These are phyloP conservation scores for Lomographa bimaculata DNA, from an alignment of 2,888 invertebrate species.

Conservation along the genomic window DNA sequence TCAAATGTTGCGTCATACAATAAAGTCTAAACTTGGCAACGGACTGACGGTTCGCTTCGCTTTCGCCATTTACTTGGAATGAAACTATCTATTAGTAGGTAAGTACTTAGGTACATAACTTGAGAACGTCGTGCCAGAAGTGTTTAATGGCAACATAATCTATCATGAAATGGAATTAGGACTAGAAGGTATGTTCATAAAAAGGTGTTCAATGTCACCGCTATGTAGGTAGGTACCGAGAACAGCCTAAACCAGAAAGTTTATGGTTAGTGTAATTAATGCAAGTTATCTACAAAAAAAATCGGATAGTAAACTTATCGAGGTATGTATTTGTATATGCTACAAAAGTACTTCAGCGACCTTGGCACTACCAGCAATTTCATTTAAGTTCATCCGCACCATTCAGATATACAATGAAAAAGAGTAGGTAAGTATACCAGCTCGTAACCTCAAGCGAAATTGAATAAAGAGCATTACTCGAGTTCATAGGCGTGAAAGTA, in stretches of 20 bases:
- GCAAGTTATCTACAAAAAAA: no score
- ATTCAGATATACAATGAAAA: neutral
- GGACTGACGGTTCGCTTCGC: constrained; percentile 16
- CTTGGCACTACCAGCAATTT: no score
- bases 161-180: neutral
- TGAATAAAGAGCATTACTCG: constrained; percentile 15
- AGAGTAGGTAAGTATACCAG: neutral
- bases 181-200: no score
- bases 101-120: no score
- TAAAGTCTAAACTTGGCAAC: constrained; percentile 13
- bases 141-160: constrained; percentile 10
- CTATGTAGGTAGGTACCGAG: no score
- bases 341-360: no score
- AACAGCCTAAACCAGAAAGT: no score
- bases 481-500: constrained; percentile 29
- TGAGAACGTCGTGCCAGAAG: constrained; percentile 11
- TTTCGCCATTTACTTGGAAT: constrained; percentile 19
- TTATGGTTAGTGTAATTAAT: no score
- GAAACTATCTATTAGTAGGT: constrained; percentile 11
- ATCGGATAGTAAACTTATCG: no score
- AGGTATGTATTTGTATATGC: no score
- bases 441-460: neutral
- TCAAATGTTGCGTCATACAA: constrained; percentile 22
- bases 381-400: neutral
- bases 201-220: no score